phyloP scores from a whole-genome alignment of 2,113 vertebrate species.

The Illadopsis cleaveri region DNA sequence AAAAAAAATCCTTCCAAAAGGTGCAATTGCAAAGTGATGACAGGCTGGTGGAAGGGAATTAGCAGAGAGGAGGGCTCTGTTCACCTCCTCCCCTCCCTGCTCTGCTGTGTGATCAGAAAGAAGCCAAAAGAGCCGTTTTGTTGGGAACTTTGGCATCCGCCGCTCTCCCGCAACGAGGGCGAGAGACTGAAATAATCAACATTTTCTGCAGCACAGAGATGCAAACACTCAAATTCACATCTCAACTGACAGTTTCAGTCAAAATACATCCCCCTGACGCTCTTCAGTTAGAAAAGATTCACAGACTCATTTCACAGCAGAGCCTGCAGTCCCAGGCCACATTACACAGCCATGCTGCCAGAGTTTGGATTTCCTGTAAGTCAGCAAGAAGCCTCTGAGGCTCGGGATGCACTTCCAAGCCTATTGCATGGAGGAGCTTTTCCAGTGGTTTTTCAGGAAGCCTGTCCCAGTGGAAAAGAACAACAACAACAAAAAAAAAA shows the following conservation, averaged over 20 bases:
- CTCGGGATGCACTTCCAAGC: fast-evolving
- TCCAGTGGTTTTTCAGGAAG: neutral
- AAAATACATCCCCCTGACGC: slow-evolving; percentile 35
- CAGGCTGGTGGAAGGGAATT: slow-evolving; percentile 45
- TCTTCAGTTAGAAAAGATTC: slow-evolving; percentile 23
- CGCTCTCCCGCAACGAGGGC: neutral
- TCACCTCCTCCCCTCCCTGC: neutral
- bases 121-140: slow-evolving; percentile 37
- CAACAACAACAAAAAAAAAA: no score
- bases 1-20: slow-evolving; percentile 11
- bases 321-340: neutral
- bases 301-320: neutral
- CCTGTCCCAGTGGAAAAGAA: neutral
- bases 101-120: neutral
- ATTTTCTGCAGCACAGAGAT: neutral
- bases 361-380: neutral
- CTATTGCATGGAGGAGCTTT: neutral
- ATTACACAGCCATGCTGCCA: neutral
- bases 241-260: slow-evolving; percentile 41
- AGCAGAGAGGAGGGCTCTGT: neutral
- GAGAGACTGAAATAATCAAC: slow-evolving; percentile 60
- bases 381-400: neutral
- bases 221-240: slow-evolving; percentile 35
- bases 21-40: slow-evolving; percentile 44
- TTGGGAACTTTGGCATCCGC: slow-evolving; percentile 32